Evolutionary conservation across 1,140 invertebrate species (phyloP), one percentile per base, ranked within the genome.

Genomic region (Tetragonula clypearis): DNA sequence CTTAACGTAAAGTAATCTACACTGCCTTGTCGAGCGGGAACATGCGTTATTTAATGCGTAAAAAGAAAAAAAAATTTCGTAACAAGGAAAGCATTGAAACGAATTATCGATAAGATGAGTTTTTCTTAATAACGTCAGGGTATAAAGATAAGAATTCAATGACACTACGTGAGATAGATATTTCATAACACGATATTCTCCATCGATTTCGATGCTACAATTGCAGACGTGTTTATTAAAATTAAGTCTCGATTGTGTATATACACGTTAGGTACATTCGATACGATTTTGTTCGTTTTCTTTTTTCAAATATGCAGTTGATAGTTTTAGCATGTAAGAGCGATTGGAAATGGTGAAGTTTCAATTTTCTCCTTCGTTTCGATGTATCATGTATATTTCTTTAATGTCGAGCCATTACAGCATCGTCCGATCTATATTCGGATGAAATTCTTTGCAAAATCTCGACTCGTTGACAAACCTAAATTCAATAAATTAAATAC

Each of bases 161-260:
- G 55, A 3, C 62, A 41, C 30, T 30, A 35, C 3, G 21, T n/a
- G 23, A 15, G 19, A 55, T 56, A 30, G 19, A 79, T 79, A 69
- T 69, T 19, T 56, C 30, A 1, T 1, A 19, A 49, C 53, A 35
- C 26, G 49, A 41, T 79, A 35, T 19, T 6, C 26, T 1, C 66
- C 55, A 79, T 79, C 49, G n/a, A 69, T 21, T 17, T 68, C 75
- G 11, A 0, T n/a, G 23, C 19, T 21, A 23, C 15, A 60, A 62
- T 77, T 12, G 49, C 49, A 9, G 26, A 26, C 14, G 2, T 41
- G 2, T 60, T 41, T n/a, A 41, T 9, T 72, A 58, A 56, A 26
- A n/a, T 71, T 81, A 72, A 81, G 55, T 3, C 21, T 17, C 79
- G 17, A 49, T 5, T 17, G n/a, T 77, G 19, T 55, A 77, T 58